phyloP scores from a whole-genome alignment of 2,113 vertebrate species.

The Trinectes maculatus region DNA sequence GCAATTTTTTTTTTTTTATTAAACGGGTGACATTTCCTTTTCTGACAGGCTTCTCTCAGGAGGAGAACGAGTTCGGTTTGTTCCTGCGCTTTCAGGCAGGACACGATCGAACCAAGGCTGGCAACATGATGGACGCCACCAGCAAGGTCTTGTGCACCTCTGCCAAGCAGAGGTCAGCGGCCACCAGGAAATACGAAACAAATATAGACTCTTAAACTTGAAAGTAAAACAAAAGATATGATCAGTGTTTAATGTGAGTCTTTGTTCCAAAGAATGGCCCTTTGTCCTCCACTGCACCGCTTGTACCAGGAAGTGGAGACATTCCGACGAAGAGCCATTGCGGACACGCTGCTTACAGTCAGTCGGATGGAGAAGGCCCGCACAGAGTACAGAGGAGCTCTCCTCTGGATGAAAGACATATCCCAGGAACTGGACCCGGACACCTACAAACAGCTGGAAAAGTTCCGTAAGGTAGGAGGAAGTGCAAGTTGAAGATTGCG shows the following conservation, averaged over 20 bases:
- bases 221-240: no score
- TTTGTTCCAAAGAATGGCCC: conserved; percentile 75
- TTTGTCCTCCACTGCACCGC: conserved; percentile 83
- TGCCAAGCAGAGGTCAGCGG: conserved; percentile 85
- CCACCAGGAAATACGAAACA: background rate
- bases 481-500: no score
- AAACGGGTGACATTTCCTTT: background rate
- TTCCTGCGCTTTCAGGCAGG: conserved; percentile 87
- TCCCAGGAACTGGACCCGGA: conserved; percentile 88
- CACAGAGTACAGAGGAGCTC: conserved; percentile 84
- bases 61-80: conserved; percentile 88
- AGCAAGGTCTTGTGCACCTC: conserved; percentile 86
- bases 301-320: conserved; percentile 87
- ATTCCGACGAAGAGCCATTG: conserved; percentile 85
- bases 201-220: background rate
- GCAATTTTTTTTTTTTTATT: background rate
- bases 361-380: conserved; percentile 86
- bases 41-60: conserved; percentile 78
- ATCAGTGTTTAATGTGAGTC: no score
- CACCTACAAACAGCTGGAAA: conserved; percentile 88
- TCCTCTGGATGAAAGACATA: conserved; percentile 88
- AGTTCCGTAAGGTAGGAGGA: conserved; percentile 84
- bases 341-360: conserved; percentile 85
- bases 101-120: conserved; percentile 82
- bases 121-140: conserved; percentile 87